A percentile compares a stretch with the other conserved stretches of the same genome.
These are phyloP conservation scores for Forbesichthys agassizii DNA, from an alignment of 2,113 vertebrate genomes.

Conservation along the genomic window DNA sequence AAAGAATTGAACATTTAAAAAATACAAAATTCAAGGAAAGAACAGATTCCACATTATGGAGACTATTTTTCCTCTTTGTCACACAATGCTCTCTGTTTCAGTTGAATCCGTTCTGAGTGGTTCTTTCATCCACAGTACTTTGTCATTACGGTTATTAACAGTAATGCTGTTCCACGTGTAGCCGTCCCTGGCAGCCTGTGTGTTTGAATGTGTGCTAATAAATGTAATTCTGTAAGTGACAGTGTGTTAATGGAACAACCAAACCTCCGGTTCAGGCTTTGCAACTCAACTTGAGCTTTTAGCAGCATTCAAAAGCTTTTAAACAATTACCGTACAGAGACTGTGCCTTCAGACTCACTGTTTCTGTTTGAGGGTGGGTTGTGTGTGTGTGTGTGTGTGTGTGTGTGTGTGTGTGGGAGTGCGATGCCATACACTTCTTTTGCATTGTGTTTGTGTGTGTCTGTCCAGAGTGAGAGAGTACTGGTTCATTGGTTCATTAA, in stretches of 20 bases:
- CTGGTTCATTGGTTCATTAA: neutral
- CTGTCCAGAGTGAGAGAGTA: constrained; percentile 16
- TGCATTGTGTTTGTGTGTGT: neutral
- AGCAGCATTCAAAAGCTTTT: constrained; percentile 36
- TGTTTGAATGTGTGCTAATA: constrained; percentile 43
- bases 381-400: neutral
- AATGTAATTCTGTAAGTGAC: constrained; percentile 51
- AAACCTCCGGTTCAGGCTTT: constrained; percentile 28
- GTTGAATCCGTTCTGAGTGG: constrained; percentile 34
- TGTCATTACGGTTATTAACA: constrained; percentile 36
- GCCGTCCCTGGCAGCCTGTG: constrained; percentile 55
- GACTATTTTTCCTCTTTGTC: constrained; percentile 17
- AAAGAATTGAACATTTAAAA: constrained; percentile 24
- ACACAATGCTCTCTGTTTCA: constrained; percentile 40
- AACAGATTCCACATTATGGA: constrained; percentile 15
- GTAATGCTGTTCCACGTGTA: constrained; percentile 21
- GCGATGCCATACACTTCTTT: neutral
- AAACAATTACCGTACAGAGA: constrained; percentile 35
- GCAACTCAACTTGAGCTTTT: constrained; percentile 32
- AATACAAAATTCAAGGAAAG: constrained; percentile 47
- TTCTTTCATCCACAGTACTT: constrained; percentile 8
- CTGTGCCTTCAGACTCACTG: constrained; percentile 14
- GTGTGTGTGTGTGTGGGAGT: constrained; percentile 9
- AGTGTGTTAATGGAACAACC: constrained; percentile 49
- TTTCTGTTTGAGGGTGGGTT: constrained; percentile 9